phyloP scores from a whole-genome alignment of 92 coral and sea anemone species.

The Zoanthus solanderi region DNA sequence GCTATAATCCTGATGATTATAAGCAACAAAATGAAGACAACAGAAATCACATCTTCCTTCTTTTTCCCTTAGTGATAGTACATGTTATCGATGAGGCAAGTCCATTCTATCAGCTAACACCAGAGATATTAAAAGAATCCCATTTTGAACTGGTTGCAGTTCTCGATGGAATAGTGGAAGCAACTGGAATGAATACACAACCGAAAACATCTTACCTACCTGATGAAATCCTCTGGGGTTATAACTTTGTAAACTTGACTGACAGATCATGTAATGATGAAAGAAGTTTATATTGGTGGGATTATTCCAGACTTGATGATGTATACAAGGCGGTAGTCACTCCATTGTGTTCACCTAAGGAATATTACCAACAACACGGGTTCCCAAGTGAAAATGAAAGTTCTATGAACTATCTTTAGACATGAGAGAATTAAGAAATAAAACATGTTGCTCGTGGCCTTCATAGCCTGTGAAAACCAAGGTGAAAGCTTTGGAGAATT shows the following conservation, averaged over 20 bases:
- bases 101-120: constrained; percentile 82
- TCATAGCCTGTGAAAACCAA: too few species aligned
- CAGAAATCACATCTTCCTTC: constrained; percentile 78
- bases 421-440: too few species aligned
- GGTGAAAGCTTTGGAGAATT: too few species aligned
- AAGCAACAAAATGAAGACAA: constrained; percentile 48
- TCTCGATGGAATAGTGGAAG: constrained; percentile 92
- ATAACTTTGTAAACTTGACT: constrained; percentile 74
- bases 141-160: constrained; percentile 88
- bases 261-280: constrained; percentile 38
- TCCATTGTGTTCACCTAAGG: constrained; percentile 75
- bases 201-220: constrained; percentile 87
- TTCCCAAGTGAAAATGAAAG: neutral
- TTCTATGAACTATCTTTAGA: neutral
- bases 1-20: constrained; percentile 71
- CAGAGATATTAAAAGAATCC: constrained; percentile 68
- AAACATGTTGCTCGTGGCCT: too few species aligned
- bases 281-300: constrained; percentile 66
- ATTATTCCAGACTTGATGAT: constrained; percentile 75
- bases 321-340: constrained; percentile 57
- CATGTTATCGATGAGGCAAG: constrained; percentile 90
- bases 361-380: constrained; percentile 25
- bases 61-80: constrained; percentile 78
- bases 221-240: constrained; percentile 95
- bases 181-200: constrained; percentile 95